Base-by-base conservation (phyloP, 2,888 invertebrate species). In the Laspeyria flexula region DNA sequence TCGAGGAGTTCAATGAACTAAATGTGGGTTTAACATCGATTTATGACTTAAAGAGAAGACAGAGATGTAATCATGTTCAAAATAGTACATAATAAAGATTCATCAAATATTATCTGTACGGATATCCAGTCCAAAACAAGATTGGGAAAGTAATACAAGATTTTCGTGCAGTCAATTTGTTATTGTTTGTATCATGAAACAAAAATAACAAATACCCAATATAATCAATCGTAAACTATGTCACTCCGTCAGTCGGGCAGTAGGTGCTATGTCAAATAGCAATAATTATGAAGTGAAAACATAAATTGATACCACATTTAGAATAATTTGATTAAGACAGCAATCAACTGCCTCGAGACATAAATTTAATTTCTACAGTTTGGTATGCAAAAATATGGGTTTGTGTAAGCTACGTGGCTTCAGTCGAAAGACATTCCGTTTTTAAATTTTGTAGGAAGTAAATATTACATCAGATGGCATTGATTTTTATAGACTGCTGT, bases 381-480 rank as follows among this genome's bases (percentile, higher is more conserved):
- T 16, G 31, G 21, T 18, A 37, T 35, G 35, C 33, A 49, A 49
- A 43, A 25, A 15, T 12, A 1, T 40, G 15, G 40, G 15, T 50
- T 64, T 63, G 56, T 40, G 37, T 56, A 63, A 67, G 23, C 23
- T 35, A 45, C 18, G 25, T 52, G 41, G 40, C 43, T 25, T 7
- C 21, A 50, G 33, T 55, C 43, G 48, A 65, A 55, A 60, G 51
- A 43, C 40, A 64, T 67, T 52, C n/a, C 27, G 35, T 43, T 38
- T 56, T 34, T 47, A 21, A 54, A 12, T 48, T 40, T 51, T 51
- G 43, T 42, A 55, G 69, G 69, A 66, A 68, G 57, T 68, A 33
- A 38, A 45, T 47, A 57, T 65, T 63, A 68, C 53, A 51, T 68
- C 64, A 64, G 45, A 46, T 55, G 53, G 33, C 60, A 67, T 60